phyloP scores from a whole-genome alignment of 2,797 vertebrate species.

The Threskiornis aethiopicus region DNA sequence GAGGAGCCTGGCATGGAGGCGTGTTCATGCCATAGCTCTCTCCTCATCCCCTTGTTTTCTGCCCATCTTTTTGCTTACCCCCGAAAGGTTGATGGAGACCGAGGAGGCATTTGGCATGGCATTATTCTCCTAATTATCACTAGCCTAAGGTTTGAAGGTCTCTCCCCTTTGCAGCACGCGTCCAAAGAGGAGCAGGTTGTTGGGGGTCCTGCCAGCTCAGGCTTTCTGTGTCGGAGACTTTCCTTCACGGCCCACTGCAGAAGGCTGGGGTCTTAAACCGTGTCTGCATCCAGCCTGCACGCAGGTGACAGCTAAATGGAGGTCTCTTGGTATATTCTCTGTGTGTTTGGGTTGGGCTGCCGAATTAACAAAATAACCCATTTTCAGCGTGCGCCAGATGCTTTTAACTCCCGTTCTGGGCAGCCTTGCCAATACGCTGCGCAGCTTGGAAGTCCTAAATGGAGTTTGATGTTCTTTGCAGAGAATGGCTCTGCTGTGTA shows the following conservation, averaged over 20 bases:
- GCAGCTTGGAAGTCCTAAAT: background rate
- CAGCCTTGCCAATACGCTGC: background rate
- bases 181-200: background rate
- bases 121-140: background rate
- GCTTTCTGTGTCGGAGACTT: background rate
- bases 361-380: background rate
- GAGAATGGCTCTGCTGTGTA: background rate
- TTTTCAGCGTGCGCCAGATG: background rate
- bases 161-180: background rate
- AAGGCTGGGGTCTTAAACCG: background rate
- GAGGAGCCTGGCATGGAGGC: background rate
- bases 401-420: background rate
- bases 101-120: background rate
- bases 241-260: background rate
- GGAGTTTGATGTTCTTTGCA: constrained; percentile 21
- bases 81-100: background rate
- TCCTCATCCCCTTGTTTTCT: background rate
- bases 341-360: background rate
- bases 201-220: background rate
- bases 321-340: background rate
- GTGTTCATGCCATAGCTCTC: background rate
- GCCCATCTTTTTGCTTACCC: background rate
- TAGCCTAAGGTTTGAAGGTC: background rate
- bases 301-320: background rate
- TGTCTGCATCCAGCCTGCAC: background rate